Evolutionary conservation across 1,140 invertebrate species (phyloP), one percentile per base, ranked within the genome.

Genomic region (Pteromalus puparum): DNA sequence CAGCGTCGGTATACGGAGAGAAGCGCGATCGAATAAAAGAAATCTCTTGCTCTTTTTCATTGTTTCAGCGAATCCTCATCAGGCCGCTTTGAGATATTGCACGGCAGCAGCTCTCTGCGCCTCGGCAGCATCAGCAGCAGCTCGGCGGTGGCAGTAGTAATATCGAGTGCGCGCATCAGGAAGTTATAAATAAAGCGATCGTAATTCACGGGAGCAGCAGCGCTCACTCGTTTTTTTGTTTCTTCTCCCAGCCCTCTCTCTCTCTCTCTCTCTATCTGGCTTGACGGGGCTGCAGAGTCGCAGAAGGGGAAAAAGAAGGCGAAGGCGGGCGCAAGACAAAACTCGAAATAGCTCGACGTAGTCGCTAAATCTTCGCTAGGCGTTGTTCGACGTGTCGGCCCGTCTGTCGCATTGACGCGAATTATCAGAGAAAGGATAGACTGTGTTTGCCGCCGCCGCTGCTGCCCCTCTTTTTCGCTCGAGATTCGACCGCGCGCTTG

Each of bases 401-500:
- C 53, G 53, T 81, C 81, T 87, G 85, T 81, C 84, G 86, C 82
- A 88, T 89, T 85, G 87, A 88, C 87, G 87, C 83, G 86, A 89
- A 88, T 88, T 88, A 89, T 87, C 87, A 86, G 86, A 86, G 86
- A 61, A n/a, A 83, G 28, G 38, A 82, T 84, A 84, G 84, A 86
- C 81, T 46, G 73, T 18, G 15, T 67, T 76, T 30, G 48, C 18
- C 28, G 21, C 28, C 21, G 24, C 18, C n/a, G 48, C 18, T n/a
- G 21, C 28, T 30, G 24, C 18, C n/a, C 18, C 21, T n/a, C 21
- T 61, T 18, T 7, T n/a, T 61, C 15, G 53, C 15, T 53, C 48
- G 48, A 18, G 48, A 53, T 53, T 53, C 48, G 48, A 3, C 13
- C 13, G 13, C 1, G 13, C 13, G 48, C 48, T 15, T 42, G 38